Conservation (phyloP, 2,888 invertebrate species). For the Cetonia aurata region DNA sequence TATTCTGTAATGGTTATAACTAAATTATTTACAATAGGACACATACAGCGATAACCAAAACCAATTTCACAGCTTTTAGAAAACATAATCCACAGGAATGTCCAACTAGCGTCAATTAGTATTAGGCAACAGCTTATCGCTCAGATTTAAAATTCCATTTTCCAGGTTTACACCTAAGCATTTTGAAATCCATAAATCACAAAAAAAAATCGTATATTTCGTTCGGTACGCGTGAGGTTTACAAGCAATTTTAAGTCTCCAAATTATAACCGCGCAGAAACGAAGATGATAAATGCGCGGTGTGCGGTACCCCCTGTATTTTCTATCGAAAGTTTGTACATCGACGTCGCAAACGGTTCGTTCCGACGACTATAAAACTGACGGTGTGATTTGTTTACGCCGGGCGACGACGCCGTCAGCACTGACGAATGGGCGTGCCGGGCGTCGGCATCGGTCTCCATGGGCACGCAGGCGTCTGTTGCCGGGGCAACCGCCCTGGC, state of each 20-base stretch:
- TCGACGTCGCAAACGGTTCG: slow-evolving; percentile 8
- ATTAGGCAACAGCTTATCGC: too few species aligned
- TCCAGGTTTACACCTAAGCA: neutral
- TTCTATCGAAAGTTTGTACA: slow-evolving; percentile 3
- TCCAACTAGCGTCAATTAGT: too few species aligned
- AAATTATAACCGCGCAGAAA: slow-evolving; percentile 29
- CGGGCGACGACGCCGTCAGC: slow-evolving; percentile 60
- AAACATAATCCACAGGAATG: too few species aligned
- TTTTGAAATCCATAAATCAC: slow-evolving; percentile 24
- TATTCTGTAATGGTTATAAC: too few species aligned
- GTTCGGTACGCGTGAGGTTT: neutral
- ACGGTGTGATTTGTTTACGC: slow-evolving; percentile 40
- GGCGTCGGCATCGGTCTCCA: slow-evolving; percentile 64
- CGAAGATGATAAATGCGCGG: slow-evolving; percentile 7
- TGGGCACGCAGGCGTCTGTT: slow-evolving; percentile 55
- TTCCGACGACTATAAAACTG: slow-evolving; percentile 8
- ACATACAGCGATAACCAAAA: too few species aligned
- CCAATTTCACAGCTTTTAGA: too few species aligned
- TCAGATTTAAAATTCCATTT: too few species aligned
- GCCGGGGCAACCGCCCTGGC: slow-evolving; percentile 58
- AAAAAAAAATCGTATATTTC: slow-evolving; percentile 8
- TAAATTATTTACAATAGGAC: too few species aligned
- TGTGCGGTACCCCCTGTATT: slow-evolving; percentile 9
- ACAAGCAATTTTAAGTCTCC: slow-evolving; percentile 29
- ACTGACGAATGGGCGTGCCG: slow-evolving; percentile 57